phyloP scores from a whole-genome alignment of 2,113 vertebrate genomes.

The Alosa alosa region DNA sequence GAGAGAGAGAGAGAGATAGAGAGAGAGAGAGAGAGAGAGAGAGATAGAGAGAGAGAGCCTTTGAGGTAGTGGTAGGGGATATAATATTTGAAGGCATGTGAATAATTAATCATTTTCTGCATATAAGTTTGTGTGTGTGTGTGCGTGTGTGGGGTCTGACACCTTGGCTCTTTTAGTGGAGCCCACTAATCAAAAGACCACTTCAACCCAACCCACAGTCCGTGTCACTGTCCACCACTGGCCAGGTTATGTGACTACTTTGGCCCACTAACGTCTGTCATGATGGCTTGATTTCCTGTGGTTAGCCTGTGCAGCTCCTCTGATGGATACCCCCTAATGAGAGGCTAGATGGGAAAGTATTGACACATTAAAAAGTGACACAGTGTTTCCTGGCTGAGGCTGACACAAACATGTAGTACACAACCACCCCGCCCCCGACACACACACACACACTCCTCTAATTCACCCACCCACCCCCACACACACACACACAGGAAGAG shows the following conservation, averaged over 20 bases:
- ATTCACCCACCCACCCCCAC: not conserved
- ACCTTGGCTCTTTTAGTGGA: too few relatives aligned
- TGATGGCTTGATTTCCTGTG: not conserved
- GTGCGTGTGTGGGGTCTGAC: too few relatives aligned
- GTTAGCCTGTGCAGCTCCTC: not conserved
- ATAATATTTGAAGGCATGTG: too few relatives aligned
- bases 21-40: too few relatives aligned
- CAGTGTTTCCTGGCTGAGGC: not conserved
- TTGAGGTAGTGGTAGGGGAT: too few relatives aligned
- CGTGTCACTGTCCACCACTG: not conserved
- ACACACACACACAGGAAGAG: too few relatives aligned
- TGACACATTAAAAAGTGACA: not conserved
- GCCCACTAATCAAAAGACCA: not conserved
- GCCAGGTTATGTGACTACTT: not conserved
- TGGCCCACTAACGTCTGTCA: not conserved
- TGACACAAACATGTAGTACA: not conserved
- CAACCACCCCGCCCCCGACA: not conserved
- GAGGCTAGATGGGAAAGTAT: not conserved
- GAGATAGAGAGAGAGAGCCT: too few relatives aligned
- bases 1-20: too few relatives aligned
- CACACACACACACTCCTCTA: not conserved
- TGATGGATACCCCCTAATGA: not conserved
- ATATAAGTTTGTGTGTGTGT: too few relatives aligned
- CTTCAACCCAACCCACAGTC: not conserved
- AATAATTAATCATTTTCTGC: too few relatives aligned